Evolutionary conservation across 2,888 invertebrate species (phyloP).

Genomic region (Brachylomia viminalis): DNA sequence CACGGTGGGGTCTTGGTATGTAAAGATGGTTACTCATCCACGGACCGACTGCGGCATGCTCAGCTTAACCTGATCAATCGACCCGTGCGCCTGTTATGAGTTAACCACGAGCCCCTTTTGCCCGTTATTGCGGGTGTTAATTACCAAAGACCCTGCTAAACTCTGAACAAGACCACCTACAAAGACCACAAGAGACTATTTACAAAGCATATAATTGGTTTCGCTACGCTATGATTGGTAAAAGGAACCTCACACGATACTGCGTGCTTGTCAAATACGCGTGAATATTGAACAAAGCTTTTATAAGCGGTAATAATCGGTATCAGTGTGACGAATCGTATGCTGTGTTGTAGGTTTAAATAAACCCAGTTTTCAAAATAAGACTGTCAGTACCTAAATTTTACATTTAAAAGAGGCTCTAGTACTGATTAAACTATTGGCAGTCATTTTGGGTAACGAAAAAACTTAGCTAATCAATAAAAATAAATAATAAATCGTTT

Average conservation of each 20-base stretch:
- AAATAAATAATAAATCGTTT: too few species aligned
- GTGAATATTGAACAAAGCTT: constrained; percentile 7
- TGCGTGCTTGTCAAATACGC: background rate
- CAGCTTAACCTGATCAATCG: too few species aligned
- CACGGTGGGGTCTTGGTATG: too few species aligned
- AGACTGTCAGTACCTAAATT: background rate
- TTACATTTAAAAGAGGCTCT: background rate
- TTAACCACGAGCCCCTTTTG: too few species aligned
- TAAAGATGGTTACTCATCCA: too few species aligned
- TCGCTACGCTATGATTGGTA: background rate
- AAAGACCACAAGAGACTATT: background rate
- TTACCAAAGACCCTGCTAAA: background rate
- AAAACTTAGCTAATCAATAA: too few species aligned
- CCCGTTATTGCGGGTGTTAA: too few species aligned
- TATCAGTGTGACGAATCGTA: background rate
- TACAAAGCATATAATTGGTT: background rate
- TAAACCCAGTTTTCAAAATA: background rate
- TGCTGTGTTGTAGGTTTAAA: background rate
- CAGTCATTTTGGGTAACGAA: too few species aligned
- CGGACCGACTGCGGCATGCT: too few species aligned
- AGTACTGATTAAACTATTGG: background rate
- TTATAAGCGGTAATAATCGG: background rate
- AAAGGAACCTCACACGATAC: background rate
- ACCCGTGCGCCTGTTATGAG: too few species aligned
- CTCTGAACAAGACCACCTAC: background rate